These are phyloP conservation scores for Lithobates sylvaticus DNA, from an alignment of 2,797 vertebrate genomes.

Conservation along the genomic window DNA sequence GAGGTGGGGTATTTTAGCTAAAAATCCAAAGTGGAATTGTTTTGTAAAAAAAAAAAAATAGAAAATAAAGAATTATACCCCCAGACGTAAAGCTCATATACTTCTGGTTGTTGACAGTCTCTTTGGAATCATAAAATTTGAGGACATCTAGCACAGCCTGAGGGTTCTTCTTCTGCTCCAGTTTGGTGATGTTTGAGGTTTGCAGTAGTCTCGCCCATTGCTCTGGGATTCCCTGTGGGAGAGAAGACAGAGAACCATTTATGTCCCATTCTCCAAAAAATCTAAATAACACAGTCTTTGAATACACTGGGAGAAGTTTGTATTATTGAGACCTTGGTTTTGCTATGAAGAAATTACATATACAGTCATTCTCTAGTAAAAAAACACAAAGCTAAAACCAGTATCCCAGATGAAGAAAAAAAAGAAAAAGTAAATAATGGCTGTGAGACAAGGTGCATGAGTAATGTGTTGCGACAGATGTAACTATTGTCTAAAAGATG, in stretches of 20 bases:
- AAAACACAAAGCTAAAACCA: conserved; percentile 77
- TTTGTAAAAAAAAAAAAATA: background rate
- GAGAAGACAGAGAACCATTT: conserved; percentile 57
- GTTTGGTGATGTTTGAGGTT: conserved; percentile 97
- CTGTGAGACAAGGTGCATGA: conserved; percentile 73
- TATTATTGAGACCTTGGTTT: conserved; percentile 34
- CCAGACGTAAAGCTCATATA: conserved; percentile 99
- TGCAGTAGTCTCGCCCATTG: conserved; percentile 97
- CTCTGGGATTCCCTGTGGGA: conserved; percentile 92
- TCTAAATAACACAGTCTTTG: background rate
- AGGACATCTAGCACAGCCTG: conserved; percentile 96
- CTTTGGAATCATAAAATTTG: conserved; percentile 99
- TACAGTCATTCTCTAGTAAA: conserved; percentile 75
- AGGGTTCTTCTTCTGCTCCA: conserved; percentile 99
- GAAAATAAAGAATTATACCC: conserved; percentile 76
- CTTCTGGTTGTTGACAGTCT: conserved; percentile 99
- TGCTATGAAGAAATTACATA: conserved; percentile 68
- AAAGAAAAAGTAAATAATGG: conserved; percentile 69
- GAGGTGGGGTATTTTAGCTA: no score
- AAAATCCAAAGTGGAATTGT: background rate
- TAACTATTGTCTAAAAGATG: conserved; percentile 74
- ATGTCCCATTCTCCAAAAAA: background rate
- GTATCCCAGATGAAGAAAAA: conserved; percentile 72
- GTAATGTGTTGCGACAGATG: conserved; percentile 72
- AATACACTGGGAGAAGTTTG: conserved; percentile 5